Evolutionary conservation across 1,140 invertebrate species (phyloP).

Genomic region (Drosophila ambigua): DNA sequence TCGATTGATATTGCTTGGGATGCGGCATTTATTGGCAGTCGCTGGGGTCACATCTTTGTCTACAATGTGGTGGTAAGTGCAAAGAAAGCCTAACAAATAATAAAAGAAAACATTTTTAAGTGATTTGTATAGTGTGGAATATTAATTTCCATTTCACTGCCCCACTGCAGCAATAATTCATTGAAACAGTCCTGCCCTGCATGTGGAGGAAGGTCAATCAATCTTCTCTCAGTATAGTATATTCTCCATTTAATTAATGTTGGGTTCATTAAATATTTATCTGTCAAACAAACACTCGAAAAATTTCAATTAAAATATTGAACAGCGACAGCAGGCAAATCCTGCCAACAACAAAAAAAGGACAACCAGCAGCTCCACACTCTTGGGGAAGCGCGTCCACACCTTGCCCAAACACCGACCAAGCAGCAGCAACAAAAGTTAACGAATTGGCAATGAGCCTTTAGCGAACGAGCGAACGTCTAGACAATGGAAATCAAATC

Average conservation of each 20-base stretch:
- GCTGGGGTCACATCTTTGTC: conserved; percentile 75
- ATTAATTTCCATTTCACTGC: not conserved
- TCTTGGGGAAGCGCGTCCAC: conserved; percentile 34
- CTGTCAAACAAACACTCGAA: conserved; percentile 76
- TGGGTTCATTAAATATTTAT: conserved; percentile 74
- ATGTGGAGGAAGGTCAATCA: conserved; percentile 20
- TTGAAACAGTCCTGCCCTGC: not conserved
- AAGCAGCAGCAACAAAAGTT: conserved; percentile 44
- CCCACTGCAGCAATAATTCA: conserved; percentile 5
- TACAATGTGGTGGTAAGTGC: conserved; percentile 70
- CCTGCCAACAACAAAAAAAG: conserved; percentile 9
- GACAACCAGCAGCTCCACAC: conserved; percentile 28
- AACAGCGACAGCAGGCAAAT: conserved; percentile 32
- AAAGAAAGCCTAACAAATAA: not conserved
- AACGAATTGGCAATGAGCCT: conserved; percentile 76
- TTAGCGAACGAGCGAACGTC: conserved; percentile 65
- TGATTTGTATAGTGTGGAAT: not conserved
- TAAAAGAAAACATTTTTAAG: not conserved
- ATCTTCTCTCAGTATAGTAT: conserved; percentile 8
- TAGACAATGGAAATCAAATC: conserved; percentile 82
- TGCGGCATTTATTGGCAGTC: conserved; percentile 71
- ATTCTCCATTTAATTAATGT: conserved; percentile 59
- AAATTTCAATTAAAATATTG: conserved; percentile 81
- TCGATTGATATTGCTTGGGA: conserved; percentile 75
- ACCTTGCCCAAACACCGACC: conserved; percentile 48